Evolutionary conservation across 1,140 invertebrate genomes (phyloP), one percentile per base, ranked within the genome.

Genomic region (Nasonia longicornis): DNA sequence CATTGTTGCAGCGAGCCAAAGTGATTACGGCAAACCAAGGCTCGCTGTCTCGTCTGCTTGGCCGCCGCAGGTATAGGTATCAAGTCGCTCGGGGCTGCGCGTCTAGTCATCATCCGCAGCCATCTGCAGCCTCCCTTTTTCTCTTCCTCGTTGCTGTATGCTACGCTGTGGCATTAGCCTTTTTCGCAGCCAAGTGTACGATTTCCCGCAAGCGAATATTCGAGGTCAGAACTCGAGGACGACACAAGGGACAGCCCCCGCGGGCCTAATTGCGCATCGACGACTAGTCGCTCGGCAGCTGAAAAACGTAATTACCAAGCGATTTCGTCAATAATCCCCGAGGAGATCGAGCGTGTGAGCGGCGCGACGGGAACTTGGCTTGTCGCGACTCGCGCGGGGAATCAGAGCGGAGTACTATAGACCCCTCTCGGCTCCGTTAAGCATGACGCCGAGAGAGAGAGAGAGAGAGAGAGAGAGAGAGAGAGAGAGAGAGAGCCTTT

Each of bases 21-120:
- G 84, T 89, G 87, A 89, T 88, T 88, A 87, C 84, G 81, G 67
- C 66, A 72, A 82, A 63, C 84, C 72, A 77, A 82, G 80, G 70
- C 81, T 69, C 75, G 45, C 81, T 48, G 31, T 20, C 52, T 58
- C 52, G 52, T 58, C 52, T 69, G 48, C 38, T 80, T 26, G 31
- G 70, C 58, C 74, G 45, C 58, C 14, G 14, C 66, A 31, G 66
- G 26, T 67, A 29, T 12, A 67, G 20, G 0, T 20, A 58, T 10
- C 3, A 67, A 29, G 16, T 82, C 26, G 81, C 84, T 83, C 63
- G 72, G 73, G 84, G 84, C 82, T 66, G 45, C 16, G 71, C 66
- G 82, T 83, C 84, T 84, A 85, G 81, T 82, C 82, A 63, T 82
- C 79, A 82, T 85, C 80, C 70, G 70, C n/a, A 20, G 67, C 29